phyloP scores from a whole-genome alignment of 2,888 invertebrate genomes.

The Chloroclysta siterata region DNA sequence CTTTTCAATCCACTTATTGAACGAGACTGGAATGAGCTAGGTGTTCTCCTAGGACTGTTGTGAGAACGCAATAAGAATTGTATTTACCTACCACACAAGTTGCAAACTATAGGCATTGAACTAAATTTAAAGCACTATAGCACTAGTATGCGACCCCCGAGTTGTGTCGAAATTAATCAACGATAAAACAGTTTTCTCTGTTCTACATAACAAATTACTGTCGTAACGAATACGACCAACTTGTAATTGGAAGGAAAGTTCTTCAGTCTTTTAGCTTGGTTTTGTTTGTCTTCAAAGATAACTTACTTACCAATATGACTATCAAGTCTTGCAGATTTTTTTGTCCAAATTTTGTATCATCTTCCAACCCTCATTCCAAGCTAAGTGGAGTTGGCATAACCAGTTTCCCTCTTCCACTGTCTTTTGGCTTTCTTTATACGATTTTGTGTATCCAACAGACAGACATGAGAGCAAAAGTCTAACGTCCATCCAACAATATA shows the following conservation, averaged over 20 bases:
- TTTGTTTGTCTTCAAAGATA: too few relatives aligned
- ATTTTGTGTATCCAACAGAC: too few relatives aligned
- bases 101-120: conserved; percentile 1
- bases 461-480: too few relatives aligned
- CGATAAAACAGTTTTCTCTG: conserved; percentile 1
- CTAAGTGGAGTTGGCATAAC: too few relatives aligned
- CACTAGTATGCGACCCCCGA: background rate
- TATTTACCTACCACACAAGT: conserved; percentile 6
- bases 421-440: too few relatives aligned
- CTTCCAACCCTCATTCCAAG: too few relatives aligned
- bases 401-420: too few relatives aligned
- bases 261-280: background rate
- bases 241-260: background rate
- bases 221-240: background rate
- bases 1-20: background rate
- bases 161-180: conserved; percentile 10
- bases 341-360: too few relatives aligned
- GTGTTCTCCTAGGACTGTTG: background rate
- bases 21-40: background rate
- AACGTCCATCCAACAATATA: too few relatives aligned
- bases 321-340: too few relatives aligned
- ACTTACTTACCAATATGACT: too few relatives aligned
- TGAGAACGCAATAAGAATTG: conserved; percentile 3
- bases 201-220: conserved; percentile 3
- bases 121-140: background rate